phyloP scores from a whole-genome alignment of 2,888 invertebrate species.

The Xestia rhomboidea region DNA sequence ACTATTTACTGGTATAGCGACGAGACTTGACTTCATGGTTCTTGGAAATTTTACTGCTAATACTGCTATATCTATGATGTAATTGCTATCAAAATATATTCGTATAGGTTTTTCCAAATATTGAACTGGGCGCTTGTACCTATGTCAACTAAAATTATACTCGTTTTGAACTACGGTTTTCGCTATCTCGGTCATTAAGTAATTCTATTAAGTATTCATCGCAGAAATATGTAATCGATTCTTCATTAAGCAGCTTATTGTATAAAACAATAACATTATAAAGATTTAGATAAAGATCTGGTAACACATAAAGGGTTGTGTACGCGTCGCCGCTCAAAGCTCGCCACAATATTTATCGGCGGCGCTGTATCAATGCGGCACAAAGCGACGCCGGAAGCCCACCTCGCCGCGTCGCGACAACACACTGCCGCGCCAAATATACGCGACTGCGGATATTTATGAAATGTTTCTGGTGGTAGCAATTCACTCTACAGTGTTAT shows the following conservation, averaged over 20 bases:
- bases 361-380: slow-evolving; percentile 87
- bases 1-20: slow-evolving; percentile 36
- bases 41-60: slow-evolving; percentile 27
- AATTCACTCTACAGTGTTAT: neutral
- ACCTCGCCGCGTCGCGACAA: slow-evolving; percentile 80
- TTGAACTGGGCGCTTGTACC: neutral
- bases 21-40: slow-evolving; percentile 46
- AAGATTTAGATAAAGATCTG: slow-evolving; percentile 43
- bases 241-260: slow-evolving; percentile 9
- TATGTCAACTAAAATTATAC: neutral
- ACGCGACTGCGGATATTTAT: slow-evolving; percentile 42
- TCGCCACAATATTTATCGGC: slow-evolving; percentile 90
- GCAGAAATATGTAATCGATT: slow-evolving; percentile 9
- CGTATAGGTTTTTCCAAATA: neutral
- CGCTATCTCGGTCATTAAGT: neutral
- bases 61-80: slow-evolving; percentile 19
- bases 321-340: slow-evolving; percentile 76
- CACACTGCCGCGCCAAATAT: slow-evolving; percentile 55
- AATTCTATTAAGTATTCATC: slow-evolving; percentile 15
- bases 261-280: slow-evolving; percentile 50
- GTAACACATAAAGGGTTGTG: slow-evolving; percentile 60
- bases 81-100: slow-evolving; percentile 17
- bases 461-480: neutral
- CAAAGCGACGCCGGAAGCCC: slow-evolving; percentile 89
- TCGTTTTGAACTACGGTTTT: neutral